Evolutionary conservation across 2,113 vertebrate species (phyloP), one percentile per base, ranked within the genome.

Genomic region (Heterotis niloticus): DNA sequence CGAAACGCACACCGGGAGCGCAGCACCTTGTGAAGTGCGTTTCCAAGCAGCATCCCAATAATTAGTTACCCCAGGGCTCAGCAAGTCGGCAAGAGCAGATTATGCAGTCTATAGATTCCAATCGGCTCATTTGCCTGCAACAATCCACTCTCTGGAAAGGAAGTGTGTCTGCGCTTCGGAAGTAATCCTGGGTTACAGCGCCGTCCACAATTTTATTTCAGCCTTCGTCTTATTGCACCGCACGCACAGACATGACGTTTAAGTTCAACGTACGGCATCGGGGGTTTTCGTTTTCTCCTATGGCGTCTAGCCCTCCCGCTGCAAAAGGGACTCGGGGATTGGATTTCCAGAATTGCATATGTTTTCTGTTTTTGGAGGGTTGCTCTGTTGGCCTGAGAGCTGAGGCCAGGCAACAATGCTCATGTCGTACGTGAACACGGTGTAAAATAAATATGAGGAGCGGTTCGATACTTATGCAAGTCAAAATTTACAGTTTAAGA

Each of bases 31-130:
- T 85, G 80, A 87, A 26, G 52, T 74, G 82, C 81, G 64, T 80
- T 81, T 78, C 82, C 20, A 62, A 79, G 79, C 76, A 78, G 68
- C 85, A 74, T 84, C 79, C 81, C 60, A 81, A 86, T 88, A 88
- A 89, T 86, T 84, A 85, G 82, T 80, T 84, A 44, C 80, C 79
- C 24, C 77, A 81, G 82, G 84, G 83, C 82, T 81, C 54, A 60
- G 20, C 72, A 16, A 73, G 76, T 28, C 70, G 28, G 75, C 85
- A 75, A 84, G 88, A 87, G 83, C 81, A 59, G 84, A 87, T 86
- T 80, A 85, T 84, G 80, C 69, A 71, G 87, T 88, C 84, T 80
- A 83, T 88, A 85, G 78, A 68, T 64, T 23, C 64, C 29, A 81
- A 73, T 78, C 79, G 73, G 78, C 76, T 51, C 23, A 80, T 80